Conservation (phyloP, 2,113 vertebrate genomes). For the Hippocampus mohnikei region DNA sequence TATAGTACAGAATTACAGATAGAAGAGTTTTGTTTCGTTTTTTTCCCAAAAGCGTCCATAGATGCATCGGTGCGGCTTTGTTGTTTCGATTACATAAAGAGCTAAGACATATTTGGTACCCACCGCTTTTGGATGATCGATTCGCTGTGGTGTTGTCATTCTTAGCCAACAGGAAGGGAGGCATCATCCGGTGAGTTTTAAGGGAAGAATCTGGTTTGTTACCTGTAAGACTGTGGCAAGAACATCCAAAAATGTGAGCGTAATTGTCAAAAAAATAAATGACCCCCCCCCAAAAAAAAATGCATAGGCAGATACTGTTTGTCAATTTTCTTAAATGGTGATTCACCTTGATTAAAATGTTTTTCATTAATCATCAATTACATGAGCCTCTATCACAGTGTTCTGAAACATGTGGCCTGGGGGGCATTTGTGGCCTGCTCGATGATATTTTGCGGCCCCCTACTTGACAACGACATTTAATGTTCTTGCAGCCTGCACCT, state of each 20-base stretch:
- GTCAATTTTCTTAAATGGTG: too few relatives aligned
- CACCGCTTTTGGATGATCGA: constrained; percentile 75
- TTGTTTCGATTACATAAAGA: background rate
- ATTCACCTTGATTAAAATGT: background rate
- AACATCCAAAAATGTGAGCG: background rate
- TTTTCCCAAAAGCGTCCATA: background rate
- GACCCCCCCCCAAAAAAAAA: background rate
- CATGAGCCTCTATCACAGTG: background rate
- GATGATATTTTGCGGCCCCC: too few relatives aligned
- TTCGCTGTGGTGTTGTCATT: constrained; percentile 61
- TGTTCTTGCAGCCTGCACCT: too few relatives aligned
- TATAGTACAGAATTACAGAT: background rate
- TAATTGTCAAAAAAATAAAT: background rate
- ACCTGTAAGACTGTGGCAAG: constrained; percentile 78
- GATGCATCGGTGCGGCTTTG: too few relatives aligned
- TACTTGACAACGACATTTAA: too few relatives aligned
- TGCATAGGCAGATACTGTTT: too few relatives aligned
- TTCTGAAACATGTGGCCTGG: too few relatives aligned
- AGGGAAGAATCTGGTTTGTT: constrained; percentile 85
- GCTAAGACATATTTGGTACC: constrained; percentile 35
- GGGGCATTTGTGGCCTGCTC: too few relatives aligned
- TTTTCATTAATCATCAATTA: background rate
- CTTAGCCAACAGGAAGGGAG: constrained; percentile 84
- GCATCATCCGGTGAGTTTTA: constrained; percentile 81
- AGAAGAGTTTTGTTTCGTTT: background rate